Conservation (phyloP, 2,888 invertebrate genomes). For the Kryphioiulus occultus region DNA sequence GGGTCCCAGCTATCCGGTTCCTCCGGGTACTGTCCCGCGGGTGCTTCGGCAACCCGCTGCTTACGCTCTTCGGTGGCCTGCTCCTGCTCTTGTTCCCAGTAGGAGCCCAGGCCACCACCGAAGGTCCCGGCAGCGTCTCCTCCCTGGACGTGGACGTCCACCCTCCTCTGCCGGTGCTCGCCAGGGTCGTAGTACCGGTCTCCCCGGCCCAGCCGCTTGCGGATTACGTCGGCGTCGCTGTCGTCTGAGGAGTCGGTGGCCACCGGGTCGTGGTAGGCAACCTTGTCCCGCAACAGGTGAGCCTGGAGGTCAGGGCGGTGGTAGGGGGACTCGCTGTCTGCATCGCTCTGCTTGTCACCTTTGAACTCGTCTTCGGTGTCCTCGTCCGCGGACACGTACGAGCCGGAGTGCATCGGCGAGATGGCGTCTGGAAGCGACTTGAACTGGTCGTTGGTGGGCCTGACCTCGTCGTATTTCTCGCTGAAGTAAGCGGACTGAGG, state of each 20-base stretch:
- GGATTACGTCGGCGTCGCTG: conserved; percentile 44
- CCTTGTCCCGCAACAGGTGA: conserved; percentile 7
- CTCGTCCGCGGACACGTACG: conserved; percentile 51
- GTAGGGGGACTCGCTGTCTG: conserved; percentile 49
- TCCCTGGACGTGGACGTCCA: background rate
- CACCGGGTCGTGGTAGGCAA: conserved; percentile 39
- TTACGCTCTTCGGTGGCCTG: conserved; percentile 11
- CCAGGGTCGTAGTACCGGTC: conserved; percentile 42
- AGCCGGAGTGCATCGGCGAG: conserved; percentile 51
- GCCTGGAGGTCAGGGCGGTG: conserved; percentile 43
- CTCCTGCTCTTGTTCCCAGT: conserved; percentile 45
- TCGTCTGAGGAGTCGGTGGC: conserved; percentile 49
- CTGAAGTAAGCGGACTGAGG: background rate
- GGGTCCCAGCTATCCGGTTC: conserved; percentile 47
- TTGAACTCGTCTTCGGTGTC: conserved; percentile 49
- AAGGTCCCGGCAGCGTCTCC: conserved; percentile 33
- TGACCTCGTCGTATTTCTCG: background rate
- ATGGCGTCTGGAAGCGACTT: conserved; percentile 43
- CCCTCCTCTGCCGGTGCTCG: conserved; percentile 51
- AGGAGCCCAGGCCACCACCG: conserved; percentile 7
- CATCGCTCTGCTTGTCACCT: conserved; percentile 46
- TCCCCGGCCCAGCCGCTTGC: background rate
- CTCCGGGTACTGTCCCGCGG: background rate
- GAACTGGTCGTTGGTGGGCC: conserved; percentile 22
- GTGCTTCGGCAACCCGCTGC: conserved; percentile 37